Evolutionary conservation across 2,113 vertebrate genomes (phyloP).

Genomic region (Campylomormyrus tamandua): DNA sequence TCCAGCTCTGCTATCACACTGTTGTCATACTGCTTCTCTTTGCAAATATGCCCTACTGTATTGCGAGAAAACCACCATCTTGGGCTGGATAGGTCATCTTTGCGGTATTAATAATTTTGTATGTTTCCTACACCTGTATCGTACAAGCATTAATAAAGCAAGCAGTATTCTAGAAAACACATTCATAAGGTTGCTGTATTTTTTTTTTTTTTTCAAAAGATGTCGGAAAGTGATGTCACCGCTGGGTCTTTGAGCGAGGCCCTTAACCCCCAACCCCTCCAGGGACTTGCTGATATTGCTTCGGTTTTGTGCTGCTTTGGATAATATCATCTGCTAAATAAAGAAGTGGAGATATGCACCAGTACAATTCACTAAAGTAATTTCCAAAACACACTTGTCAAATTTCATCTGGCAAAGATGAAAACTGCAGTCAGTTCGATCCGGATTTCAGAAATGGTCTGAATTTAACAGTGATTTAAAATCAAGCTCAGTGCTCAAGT

Average conservation of each 20-base stretch:
- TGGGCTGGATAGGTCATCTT: neutral
- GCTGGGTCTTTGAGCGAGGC: neutral
- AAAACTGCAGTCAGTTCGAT: neutral
- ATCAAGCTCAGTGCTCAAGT: slow-evolving; percentile 3
- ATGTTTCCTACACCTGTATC: neutral
- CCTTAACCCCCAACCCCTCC: neutral
- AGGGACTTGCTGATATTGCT: neutral
- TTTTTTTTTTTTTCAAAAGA: neutral
- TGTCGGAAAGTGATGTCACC: neutral
- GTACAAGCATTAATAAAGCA: slow-evolving; percentile 30
- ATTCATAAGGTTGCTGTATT: neutral
- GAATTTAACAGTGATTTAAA: neutral
- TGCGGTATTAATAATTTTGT: neutral
- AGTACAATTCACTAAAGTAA: neutral
- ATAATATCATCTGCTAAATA: neutral
- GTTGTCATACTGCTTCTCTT: neutral
- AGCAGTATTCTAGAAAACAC: neutral
- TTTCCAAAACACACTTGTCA: neutral
- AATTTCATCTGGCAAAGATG: neutral
- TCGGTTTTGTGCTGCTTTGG: neutral
- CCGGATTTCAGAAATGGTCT: neutral
- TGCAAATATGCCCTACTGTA: neutral
- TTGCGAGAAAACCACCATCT: neutral
- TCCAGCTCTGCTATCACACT: neutral
- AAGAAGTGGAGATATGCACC: neutral